These are phyloP conservation scores for Nanorana parkeri DNA, from an alignment of 2,113 vertebrate genomes.

Conservation along the genomic window DNA sequence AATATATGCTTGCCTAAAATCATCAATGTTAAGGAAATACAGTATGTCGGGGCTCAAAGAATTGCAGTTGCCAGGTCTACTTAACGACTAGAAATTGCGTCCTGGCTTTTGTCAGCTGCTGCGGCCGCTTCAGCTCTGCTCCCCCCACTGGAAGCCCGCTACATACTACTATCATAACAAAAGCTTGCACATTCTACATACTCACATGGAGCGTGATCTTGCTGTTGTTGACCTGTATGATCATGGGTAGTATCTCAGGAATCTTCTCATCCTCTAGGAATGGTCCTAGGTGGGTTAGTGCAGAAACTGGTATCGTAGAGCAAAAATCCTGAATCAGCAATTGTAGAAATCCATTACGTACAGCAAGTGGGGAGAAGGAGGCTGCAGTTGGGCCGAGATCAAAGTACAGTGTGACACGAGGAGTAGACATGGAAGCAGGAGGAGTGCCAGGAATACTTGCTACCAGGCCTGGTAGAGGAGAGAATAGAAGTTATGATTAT, in stretches of 20 bases:
- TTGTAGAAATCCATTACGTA: constrained; percentile 80
- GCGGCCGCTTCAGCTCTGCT: no score
- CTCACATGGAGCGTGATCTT: constrained; percentile 85
- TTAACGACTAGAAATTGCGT: no score
- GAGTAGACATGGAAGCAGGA: neutral
- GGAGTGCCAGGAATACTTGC: neutral
- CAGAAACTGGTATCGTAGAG: constrained; percentile 82
- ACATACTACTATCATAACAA: no score
- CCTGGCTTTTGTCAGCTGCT: no score
- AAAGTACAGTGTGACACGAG: constrained; percentile 64
- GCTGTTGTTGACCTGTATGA: constrained; percentile 81
- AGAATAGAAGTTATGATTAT: neutral
- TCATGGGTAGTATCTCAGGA: constrained; percentile 86
- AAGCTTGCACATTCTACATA: neutral
- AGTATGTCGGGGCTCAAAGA: no score
- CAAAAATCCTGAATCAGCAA: constrained; percentile 75
- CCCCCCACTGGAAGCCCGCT: no score
- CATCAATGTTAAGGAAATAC: no score
- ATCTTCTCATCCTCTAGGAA: constrained; percentile 93
- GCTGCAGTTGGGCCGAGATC: constrained; percentile 79
- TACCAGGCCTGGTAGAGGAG: neutral
- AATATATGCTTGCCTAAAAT: no score
- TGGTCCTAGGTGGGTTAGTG: constrained; percentile 82
- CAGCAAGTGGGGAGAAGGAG: constrained; percentile 73
- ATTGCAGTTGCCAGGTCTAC: no score